Evolutionary conservation across 2,888 invertebrate genomes (phyloP).

Genomic region (Hirtodrosophila duncani): DNA sequence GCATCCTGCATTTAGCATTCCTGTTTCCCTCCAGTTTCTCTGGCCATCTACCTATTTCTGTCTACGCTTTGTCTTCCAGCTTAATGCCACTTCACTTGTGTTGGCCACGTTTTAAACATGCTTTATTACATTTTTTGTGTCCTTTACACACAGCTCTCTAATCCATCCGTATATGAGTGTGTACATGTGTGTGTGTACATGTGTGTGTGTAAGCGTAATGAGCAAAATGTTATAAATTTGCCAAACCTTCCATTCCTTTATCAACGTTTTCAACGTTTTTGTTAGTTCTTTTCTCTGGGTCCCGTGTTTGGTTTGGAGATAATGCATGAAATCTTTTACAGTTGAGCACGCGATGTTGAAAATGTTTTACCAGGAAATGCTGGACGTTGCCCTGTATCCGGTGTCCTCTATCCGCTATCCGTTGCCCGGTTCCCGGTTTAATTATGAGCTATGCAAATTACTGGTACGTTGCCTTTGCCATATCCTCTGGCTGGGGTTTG

Average conservation of each 20-base stretch:
- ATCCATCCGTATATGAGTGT: neutral
- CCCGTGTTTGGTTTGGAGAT: conserved; percentile 47
- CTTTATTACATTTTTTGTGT: conserved; percentile 58
- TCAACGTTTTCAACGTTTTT: conserved; percentile 23
- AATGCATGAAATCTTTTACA: conserved; percentile 59
- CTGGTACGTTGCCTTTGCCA: conserved; percentile 35
- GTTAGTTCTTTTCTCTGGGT: conserved; percentile 7
- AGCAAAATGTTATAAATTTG: conserved; percentile 68
- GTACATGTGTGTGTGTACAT: neutral
- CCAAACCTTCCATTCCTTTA: conserved; percentile 42
- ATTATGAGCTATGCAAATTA: conserved; percentile 67
- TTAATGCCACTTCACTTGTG: conserved; percentile 52
- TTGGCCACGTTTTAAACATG: conserved; percentile 53
- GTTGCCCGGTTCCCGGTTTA: conserved; percentile 24
- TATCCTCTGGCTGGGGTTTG: neutral
- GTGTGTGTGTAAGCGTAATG: conserved; percentile 43
- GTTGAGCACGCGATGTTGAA: conserved; percentile 41
- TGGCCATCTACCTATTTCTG: neutral
- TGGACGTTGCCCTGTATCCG: neutral
- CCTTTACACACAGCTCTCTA: conserved; percentile 28
- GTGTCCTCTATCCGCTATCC: neutral
- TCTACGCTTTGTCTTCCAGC: conserved; percentile 26
- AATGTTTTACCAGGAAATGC: conserved; percentile 19
- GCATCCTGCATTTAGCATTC: conserved; percentile 11
- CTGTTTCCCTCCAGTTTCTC: neutral